Evolutionary conservation across 2,113 vertebrate genomes (phyloP).

Genomic region (Brachypteracias leptosomus): DNA sequence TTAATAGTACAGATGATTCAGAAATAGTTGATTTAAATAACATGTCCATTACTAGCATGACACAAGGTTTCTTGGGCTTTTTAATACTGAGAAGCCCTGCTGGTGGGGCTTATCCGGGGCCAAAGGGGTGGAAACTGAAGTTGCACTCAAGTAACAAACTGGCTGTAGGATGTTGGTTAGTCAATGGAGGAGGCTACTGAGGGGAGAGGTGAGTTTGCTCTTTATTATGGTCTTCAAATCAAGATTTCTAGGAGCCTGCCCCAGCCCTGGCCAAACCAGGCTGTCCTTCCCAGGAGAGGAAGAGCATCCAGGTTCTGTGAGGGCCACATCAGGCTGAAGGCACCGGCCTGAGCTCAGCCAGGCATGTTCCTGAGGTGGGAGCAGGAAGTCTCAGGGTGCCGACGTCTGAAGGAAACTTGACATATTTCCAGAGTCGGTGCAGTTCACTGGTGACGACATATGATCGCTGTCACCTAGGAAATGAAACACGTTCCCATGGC

Average conservation of each 20-base stretch:
- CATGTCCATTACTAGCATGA: neutral
- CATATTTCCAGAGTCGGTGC: constrained; percentile 52
- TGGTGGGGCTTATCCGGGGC: neutral
- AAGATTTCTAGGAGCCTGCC: fast-evolving
- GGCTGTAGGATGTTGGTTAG: neutral
- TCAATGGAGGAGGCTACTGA: neutral
- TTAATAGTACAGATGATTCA: neutral
- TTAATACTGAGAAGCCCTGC: neutral
- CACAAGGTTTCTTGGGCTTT: neutral
- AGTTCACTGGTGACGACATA: constrained; percentile 72
- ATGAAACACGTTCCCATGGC: constrained; percentile 77
- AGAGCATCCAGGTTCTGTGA: fast-evolving
- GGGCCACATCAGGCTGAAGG: neutral
- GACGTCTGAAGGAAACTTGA: neutral
- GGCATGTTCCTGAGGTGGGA: fast-evolving
- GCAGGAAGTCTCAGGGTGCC: neutral
- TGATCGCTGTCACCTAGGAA: constrained; percentile 75
- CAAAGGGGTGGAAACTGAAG: neutral
- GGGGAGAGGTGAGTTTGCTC: neutral
- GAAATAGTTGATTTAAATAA: neutral
- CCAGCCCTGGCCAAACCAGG: neutral
- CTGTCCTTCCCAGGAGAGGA: neutral
- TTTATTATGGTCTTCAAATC: neutral
- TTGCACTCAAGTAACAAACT: neutral
- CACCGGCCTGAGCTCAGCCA: fast-evolving